Conservation (phyloP, 2,797 vertebrate genomes). For the Glyptemys insculpta region DNA sequence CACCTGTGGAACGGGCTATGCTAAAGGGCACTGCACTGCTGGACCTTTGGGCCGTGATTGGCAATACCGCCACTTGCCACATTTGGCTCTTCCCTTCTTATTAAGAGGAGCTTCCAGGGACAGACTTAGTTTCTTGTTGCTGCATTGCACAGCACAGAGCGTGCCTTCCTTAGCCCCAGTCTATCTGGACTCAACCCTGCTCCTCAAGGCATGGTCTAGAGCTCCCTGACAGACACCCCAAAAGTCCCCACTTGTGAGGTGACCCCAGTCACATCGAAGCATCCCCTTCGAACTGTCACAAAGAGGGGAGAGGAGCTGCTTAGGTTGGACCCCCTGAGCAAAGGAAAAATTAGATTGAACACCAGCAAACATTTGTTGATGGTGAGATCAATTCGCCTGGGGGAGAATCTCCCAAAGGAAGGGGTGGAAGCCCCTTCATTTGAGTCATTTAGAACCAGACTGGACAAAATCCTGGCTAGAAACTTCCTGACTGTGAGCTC, state of each 20-base stretch:
- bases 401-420: not conserved
- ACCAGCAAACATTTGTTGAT: accelerated
- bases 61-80: not conserved
- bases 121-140: not conserved
- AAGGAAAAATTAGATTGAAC: accelerated
- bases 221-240: not conserved
- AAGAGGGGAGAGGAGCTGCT: accelerated
- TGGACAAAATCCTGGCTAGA: not conserved
- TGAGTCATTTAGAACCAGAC: not conserved
- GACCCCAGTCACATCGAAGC: not conserved
- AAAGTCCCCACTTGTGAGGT: not conserved
- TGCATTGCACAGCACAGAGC: not conserved
- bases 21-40: not conserved
- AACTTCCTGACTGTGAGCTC: not conserved
- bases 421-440: accelerated
- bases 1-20: not conserved
- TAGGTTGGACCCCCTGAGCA: no score
- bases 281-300: not conserved
- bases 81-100: not conserved
- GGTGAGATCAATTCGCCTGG: not conserved
- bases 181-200: not conserved
- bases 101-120: not conserved
- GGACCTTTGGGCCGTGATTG: not conserved
- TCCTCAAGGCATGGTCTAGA: not conserved
- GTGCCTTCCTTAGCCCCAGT: not conserved